Base-by-base conservation (phyloP, 2,797 vertebrate species). In the Acanthopagrus latus region DNA sequence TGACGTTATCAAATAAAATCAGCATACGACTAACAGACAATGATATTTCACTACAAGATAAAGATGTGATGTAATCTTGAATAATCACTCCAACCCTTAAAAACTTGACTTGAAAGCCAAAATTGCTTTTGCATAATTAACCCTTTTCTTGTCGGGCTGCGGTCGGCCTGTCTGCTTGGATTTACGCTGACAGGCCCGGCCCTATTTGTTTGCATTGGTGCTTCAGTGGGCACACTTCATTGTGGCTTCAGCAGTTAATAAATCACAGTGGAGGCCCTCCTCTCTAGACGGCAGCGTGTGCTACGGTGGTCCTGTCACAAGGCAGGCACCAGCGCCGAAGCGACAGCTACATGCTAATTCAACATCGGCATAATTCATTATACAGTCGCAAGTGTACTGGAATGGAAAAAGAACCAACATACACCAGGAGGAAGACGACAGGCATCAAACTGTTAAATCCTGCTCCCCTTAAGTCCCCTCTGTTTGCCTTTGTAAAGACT, bases 341-440 rank as follows among this genome's bases (percentile, higher is more conserved):
- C 57, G 89, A 94, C 92, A 94, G 91, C 92, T 94, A 94, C 95
- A 95, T 95, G 95, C 94, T 96, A 96, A 96, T 96, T 95, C 93
- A 93, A 93, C 94, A 93, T 91, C 86, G 91, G 90, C 93, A 93
- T 94, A 94, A 95, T 95, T 95, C 95, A 95, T 95, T 96, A 95
- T 94, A 94, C 92, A 94, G 90, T 92, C 91, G 87, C 91, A 81
- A 90, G 93, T 88, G 94, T 94, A 94, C 77, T 88, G 92, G 92
- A 89, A 95, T 86, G 92, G 93, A 95, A 94, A 94, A 84, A 87
- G 75, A 90, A 92, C 85, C 91, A 91, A 93, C 92, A 89, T 84
- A 86, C 88, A 93, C 89, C 91, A 87, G 86, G 91, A 94, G 77
- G 84, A 87, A 78, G 82, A 89, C 71, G 89, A 91, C 91, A 91